Evolutionary conservation across 2,797 vertebrate genomes (phyloP).

Genomic region (Huso huso): DNA sequence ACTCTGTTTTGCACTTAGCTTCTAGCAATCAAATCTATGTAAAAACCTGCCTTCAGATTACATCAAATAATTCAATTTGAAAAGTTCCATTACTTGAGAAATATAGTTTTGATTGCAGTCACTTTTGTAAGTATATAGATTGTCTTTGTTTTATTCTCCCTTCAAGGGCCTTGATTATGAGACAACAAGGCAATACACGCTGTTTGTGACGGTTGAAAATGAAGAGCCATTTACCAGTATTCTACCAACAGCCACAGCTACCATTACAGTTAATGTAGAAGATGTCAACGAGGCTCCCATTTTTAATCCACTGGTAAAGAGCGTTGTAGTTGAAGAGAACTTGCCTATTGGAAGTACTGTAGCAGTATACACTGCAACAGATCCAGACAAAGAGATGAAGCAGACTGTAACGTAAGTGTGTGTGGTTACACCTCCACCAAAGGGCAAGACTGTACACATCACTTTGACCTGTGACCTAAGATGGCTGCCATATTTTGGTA

Average conservation of each 20-base stretch:
- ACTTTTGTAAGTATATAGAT: too few species aligned
- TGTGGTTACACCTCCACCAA: too few species aligned
- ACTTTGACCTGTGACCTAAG: too few species aligned
- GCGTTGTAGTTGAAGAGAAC: slow-evolving; percentile 49
- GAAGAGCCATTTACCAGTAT: slow-evolving; percentile 52
- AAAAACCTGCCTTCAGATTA: too few species aligned
- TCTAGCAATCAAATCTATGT: too few species aligned
- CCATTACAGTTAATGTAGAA: slow-evolving; percentile 57
- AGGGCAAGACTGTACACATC: too few species aligned
- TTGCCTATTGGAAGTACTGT: slow-evolving; percentile 26
- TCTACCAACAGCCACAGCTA: slow-evolving; percentile 64
- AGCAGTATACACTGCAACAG: slow-evolving; percentile 55
- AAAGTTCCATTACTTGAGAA: too few species aligned
- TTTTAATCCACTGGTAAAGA: slow-evolving; percentile 51
- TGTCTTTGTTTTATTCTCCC: neutral
- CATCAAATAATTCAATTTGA: too few species aligned
- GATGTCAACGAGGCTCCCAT: slow-evolving; percentile 78
- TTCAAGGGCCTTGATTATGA: slow-evolving; percentile 76
- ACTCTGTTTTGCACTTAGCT: too few species aligned
- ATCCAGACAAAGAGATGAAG: slow-evolving; percentile 65
- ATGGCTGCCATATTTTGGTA: too few species aligned
- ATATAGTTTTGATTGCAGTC: too few species aligned
- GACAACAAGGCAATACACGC: slow-evolving; percentile 41
- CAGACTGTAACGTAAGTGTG: slow-evolving; percentile 71
- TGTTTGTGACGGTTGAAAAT: slow-evolving; percentile 67